These are phyloP conservation scores for Octodon degus DNA, from an alignment of 2,113 vertebrate species.

Conservation along the genomic window DNA sequence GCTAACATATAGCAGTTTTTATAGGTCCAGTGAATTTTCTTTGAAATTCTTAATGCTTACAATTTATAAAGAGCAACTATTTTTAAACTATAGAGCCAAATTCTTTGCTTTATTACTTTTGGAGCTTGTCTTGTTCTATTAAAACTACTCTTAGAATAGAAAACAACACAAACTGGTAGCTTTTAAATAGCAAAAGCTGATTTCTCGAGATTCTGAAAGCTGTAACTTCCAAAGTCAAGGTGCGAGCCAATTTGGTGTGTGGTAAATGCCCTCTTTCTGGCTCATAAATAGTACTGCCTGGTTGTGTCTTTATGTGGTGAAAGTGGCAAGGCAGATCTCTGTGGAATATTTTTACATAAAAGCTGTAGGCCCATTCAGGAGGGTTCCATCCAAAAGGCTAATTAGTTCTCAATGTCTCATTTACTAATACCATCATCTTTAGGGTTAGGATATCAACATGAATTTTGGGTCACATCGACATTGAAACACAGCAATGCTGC, in stretches of 20 bases:
- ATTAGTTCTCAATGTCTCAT: neutral
- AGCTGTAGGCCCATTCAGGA: neutral
- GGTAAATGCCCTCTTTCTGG: neutral
- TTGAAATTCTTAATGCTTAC: slow-evolving; percentile 53
- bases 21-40: neutral
- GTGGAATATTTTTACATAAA: neutral
- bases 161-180: neutral
- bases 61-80: slow-evolving; percentile 14
- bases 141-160: neutral
- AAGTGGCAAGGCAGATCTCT: neutral
- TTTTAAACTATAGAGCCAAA: neutral
- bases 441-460: neutral
- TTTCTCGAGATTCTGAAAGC: neutral
- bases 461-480: neutral
- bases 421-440: neutral
- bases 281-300: neutral
- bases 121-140: neutral
- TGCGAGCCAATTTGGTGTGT: neutral
- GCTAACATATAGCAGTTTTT: slow-evolving; percentile 42
- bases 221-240: neutral
- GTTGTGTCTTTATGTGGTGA: neutral
- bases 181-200: neutral
- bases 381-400: neutral
- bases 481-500: neutral
- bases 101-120: slow-evolving; percentile 24